Base-by-base conservation (phyloP, 2,113 vertebrate species). In the Heterotis niloticus region DNA sequence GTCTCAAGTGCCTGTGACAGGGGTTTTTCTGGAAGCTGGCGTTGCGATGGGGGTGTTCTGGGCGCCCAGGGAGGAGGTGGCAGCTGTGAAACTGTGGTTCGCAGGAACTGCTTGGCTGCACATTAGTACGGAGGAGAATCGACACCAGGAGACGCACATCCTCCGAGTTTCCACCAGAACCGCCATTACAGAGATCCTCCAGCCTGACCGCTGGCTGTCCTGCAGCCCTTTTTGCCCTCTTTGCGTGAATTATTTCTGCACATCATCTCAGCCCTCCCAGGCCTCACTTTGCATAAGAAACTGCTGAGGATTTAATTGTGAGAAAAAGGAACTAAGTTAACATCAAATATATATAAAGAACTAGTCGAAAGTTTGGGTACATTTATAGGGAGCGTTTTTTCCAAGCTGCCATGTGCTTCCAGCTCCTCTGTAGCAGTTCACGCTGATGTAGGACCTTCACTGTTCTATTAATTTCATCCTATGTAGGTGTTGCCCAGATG, bases 241-340 rank as follows among this genome's bases (percentile, higher is more conserved):
- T 54, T 9, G 24, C 23, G 57, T 70, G 57, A 5, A 59, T 78
- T 70, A 69, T 20, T 69, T 78, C 77, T 66, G 13, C 54, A 57
- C 65, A 68, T 52, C 52, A 24, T 10, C 20, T n/a, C 17, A 18
- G 77, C 52, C 26, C 24, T 28, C 56, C 51, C 9, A 67, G 51
- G n/a, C 18, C 51, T 57, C 68, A 57, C 65, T 78, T 59, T 34
- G 66, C 66, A 67, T 69, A n/a, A 69, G 77, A 78, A 78, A 78
- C 69, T 13, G 28, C 66, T 23, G 54, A 10, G 28, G 51, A 78
- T 78, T 70, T 69, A 78, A 68, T 18, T 0, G 14, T 18, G 72
- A 20, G 72, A 24, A 24, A 75, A 75, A 75, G 54, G 56, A 44
- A 44, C 34, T 44, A 44, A 44, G 34, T 7, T 44, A 44, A 44